phyloP scores from a whole-genome alignment of 2,888 invertebrate genomes.

The Dasysyrphus albostriatus region DNA sequence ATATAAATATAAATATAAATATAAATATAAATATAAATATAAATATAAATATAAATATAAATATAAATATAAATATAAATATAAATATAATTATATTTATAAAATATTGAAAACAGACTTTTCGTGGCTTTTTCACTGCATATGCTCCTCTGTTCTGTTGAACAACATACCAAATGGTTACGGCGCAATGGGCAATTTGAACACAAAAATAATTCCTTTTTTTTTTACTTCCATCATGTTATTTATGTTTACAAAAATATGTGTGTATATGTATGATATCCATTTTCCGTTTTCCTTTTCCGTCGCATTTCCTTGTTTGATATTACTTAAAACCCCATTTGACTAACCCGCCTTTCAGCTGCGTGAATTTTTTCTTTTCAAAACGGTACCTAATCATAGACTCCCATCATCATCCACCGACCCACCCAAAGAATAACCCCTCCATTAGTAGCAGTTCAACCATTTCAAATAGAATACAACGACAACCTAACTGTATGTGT shows the following conservation, averaged over 20 bases:
- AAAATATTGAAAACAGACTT: neutral
- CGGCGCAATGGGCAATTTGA: too few species aligned
- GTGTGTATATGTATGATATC: slow-evolving; percentile 4
- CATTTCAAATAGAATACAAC: slow-evolving; percentile 11
- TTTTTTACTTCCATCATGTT: neutral
- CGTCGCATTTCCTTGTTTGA: slow-evolving; percentile 54
- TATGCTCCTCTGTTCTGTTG: neutral
- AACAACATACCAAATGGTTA: too few species aligned
- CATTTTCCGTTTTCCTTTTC: slow-evolving; percentile 62
- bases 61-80: too few species aligned
- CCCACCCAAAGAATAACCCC: neutral
- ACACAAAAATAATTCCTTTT: slow-evolving; percentile 3
- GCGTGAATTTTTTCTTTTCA: neutral
- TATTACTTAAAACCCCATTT: slow-evolving; percentile 30
- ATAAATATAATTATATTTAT: too few species aligned
- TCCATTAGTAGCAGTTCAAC: neutral
- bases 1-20: neutral
- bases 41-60: neutral
- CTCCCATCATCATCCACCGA: neutral
- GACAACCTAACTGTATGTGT: neutral
- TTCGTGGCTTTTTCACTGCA: neutral
- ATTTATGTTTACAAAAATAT: slow-evolving; percentile 31
- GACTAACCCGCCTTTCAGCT: neutral
- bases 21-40: neutral
- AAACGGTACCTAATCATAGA: neutral